phyloP scores from a whole-genome alignment of 1,140 invertebrate genomes.

The Bombus haemorrhoidalis region DNA sequence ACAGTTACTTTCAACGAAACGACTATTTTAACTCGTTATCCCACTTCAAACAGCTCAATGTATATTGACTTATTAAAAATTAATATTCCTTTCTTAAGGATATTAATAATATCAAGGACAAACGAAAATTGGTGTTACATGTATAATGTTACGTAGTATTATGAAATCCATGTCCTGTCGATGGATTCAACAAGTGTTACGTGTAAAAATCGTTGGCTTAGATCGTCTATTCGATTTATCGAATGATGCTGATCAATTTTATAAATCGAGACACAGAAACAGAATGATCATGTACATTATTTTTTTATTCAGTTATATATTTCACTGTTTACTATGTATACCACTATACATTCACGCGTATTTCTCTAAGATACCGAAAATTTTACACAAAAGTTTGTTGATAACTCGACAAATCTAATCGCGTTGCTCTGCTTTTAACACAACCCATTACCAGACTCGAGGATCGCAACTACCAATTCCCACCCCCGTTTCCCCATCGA shows the following conservation, averaged over 20 bases:
- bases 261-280: too few relatives aligned
- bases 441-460: neutral
- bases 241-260: too few relatives aligned
- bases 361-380: neutral
- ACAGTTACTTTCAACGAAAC: neutral
- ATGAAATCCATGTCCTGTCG: neutral
- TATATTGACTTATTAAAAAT: too few relatives aligned
- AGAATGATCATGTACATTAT: too few relatives aligned
- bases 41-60: neutral
- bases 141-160: neutral
- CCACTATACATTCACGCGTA: neutral
- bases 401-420: neutral
- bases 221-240: neutral
- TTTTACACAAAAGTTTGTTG: neutral
- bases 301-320: too few relatives aligned
- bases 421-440: neutral
- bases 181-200: neutral
- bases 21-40: neutral
- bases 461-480: neutral
- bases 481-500: neutral
- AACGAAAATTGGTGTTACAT: too few relatives aligned
- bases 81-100: too few relatives aligned
- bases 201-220: neutral
- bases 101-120: too few relatives aligned
- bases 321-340: too few relatives aligned